Conservation (phyloP, 2,113 vertebrate species). For the Desmodus rotundus region DNA sequence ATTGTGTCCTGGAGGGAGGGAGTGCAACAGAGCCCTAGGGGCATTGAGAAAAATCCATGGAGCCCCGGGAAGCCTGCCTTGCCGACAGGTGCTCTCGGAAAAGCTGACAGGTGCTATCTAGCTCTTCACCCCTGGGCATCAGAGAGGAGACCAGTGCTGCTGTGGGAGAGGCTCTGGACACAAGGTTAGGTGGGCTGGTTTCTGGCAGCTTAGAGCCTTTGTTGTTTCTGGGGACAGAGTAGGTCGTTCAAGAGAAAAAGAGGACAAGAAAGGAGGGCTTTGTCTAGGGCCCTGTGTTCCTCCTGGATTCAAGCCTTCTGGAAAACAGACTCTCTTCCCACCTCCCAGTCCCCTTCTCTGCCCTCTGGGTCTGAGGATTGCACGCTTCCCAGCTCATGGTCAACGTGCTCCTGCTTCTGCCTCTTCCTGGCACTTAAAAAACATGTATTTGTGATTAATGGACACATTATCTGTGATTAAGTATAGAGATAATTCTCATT, state of each 20-base stretch:
- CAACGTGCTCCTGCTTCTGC: background rate
- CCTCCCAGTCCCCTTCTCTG: background rate
- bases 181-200: background rate
- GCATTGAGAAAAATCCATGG: background rate
- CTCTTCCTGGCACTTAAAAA: background rate
- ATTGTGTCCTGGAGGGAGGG: background rate
- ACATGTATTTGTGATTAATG: background rate
- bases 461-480: slow-evolving; percentile 27
- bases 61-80: background rate
- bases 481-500: background rate
- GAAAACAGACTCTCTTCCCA: background rate
- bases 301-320: slow-evolving; percentile 13
- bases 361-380: background rate
- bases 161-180: background rate
- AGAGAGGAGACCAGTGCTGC: background rate
- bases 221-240: background rate
- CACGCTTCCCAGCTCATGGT: background rate
- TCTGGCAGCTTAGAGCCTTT: background rate
- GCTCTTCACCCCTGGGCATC: background rate
- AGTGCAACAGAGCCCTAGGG: background rate
- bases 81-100: background rate
- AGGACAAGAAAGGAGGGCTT: background rate
- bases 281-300: background rate
- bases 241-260: background rate
- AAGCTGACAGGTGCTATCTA: background rate